Percentiles rank a stretch among this genome's conserved stretches.
Evolutionary conservation across 2,888 invertebrate genomes (phyloP).

Genomic region (Tenthredo amoena): DNA sequence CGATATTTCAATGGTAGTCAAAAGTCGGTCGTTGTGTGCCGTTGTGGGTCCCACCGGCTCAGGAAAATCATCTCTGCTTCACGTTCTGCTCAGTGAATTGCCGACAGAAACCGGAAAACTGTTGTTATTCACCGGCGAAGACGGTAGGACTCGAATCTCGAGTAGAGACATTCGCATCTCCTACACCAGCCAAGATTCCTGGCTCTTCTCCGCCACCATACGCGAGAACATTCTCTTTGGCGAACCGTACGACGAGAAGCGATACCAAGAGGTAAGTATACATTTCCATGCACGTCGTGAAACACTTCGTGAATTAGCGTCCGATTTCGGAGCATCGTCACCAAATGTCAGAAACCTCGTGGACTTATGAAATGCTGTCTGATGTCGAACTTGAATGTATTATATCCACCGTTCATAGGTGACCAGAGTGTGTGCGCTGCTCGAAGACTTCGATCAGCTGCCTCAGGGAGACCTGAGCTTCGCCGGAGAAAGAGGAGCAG

Average conservation of each 20-base stretch:
- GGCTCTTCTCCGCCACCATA: slow-evolving; percentile 81
- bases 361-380: slow-evolving; percentile 71
- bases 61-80: slow-evolving; percentile 79
- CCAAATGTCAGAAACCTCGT: not conserved
- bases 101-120: not conserved
- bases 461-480: slow-evolving; percentile 85
- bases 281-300: not conserved
- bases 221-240: slow-evolving; percentile 95
- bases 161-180: slow-evolving; percentile 67
- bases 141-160: not conserved
- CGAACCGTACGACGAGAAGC: slow-evolving; percentile 82
- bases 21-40: slow-evolving; percentile 78
- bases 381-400: not conserved
- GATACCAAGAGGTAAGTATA: slow-evolving; percentile 79
- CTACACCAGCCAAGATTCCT: slow-evolving; percentile 80
- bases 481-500: slow-evolving; percentile 87
- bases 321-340: not conserved
- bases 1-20: slow-evolving; percentile 77
- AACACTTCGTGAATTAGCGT: not conserved
- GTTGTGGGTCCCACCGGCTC: slow-evolving; percentile 85
- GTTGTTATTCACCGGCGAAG: not conserved
- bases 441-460: slow-evolving; percentile 81
- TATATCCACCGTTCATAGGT: slow-evolving; percentile 60
- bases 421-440: slow-evolving; percentile 76
- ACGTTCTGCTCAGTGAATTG: slow-evolving; percentile 5